These are phyloP conservation scores for Pseudopodoces humilis DNA, from an alignment of 2,113 vertebrate species.

Conservation along the genomic window DNA sequence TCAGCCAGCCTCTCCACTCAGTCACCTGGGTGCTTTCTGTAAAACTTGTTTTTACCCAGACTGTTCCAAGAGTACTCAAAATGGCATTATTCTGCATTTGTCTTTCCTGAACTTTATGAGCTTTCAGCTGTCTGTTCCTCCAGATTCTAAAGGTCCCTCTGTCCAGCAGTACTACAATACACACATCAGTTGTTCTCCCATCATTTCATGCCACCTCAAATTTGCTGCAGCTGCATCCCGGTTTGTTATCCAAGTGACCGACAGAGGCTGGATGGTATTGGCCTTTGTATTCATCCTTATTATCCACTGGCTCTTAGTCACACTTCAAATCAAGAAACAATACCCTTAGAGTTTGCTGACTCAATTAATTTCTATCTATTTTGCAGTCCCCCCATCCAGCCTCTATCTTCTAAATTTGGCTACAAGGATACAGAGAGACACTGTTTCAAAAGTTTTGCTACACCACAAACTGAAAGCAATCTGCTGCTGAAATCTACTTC, in stretches of 20 bases:
- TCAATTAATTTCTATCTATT: not conserved
- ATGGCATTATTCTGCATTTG: not conserved
- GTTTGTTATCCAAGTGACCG: not conserved
- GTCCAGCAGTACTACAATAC: not conserved
- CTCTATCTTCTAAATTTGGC: not conserved
- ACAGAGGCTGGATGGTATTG: not conserved
- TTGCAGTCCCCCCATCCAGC: not conserved
- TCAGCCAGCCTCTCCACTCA: not conserved
- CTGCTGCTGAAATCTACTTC: not conserved
- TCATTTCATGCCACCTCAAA: not conserved
- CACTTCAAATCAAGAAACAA: not conserved
- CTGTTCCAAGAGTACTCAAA: not conserved
- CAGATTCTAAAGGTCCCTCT: not conserved
- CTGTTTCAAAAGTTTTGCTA: not conserved
- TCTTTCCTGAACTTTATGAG: not conserved
- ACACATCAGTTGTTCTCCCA: not conserved
- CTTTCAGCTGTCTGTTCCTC: not conserved
- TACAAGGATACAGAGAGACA: not conserved
- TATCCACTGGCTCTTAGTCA: not conserved
- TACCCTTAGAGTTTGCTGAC: not conserved
- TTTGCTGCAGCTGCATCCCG: not conserved
- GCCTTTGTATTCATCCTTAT: not conserved
- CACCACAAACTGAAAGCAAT: not conserved
- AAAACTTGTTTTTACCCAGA: not conserved
- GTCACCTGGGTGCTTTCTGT: not conserved